Evolutionary conservation across 1,140 invertebrate species (phyloP).

Genomic region (Drosophila sucinea): DNA sequence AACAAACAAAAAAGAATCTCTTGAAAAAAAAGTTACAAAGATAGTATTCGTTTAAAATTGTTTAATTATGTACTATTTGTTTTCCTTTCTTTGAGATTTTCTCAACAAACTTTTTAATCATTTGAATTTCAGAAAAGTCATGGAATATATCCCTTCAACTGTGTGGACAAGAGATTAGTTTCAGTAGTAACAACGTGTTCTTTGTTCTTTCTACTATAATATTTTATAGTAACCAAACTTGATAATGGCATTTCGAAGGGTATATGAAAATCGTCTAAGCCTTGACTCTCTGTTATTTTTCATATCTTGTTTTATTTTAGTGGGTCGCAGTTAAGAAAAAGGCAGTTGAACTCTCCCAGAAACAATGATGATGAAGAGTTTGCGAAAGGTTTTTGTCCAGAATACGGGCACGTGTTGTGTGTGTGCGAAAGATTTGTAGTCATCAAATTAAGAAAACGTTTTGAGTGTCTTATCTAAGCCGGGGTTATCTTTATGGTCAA

Average conservation of each 20-base stretch:
- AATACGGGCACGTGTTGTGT: constrained; percentile 1
- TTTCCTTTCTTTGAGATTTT: too few species aligned
- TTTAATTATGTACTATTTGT: too few species aligned
- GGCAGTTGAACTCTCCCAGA: constrained; percentile 50
- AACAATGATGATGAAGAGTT: constrained; percentile 6
- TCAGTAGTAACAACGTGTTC: too few species aligned
- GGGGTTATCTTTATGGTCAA: constrained; percentile 13
- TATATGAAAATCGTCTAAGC: neutral
- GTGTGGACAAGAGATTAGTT: too few species aligned
- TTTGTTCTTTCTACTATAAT: too few species aligned
- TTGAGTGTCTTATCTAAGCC: constrained; percentile 34
- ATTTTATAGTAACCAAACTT: neutral
- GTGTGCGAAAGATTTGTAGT: constrained; percentile 1
- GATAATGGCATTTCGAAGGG: neutral
- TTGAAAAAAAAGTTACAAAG: too few species aligned
- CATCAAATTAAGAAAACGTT: constrained; percentile 17
- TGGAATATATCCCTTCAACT: too few species aligned
- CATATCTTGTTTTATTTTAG: constrained; percentile 45
- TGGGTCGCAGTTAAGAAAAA: constrained; percentile 52
- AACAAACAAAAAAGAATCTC: too few species aligned
- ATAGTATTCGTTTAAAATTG: too few species aligned
- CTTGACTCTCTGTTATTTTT: neutral
- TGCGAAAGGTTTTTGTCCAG: constrained; percentile 30
- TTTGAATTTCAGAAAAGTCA: too few species aligned
- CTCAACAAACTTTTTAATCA: too few species aligned